Percentiles rank a stretch among this genome's conserved stretches.
These are phyloP conservation scores for Austrofundulus limnaeus DNA, from an alignment of 2,113 vertebrate genomes.

Conservation along the genomic window DNA sequence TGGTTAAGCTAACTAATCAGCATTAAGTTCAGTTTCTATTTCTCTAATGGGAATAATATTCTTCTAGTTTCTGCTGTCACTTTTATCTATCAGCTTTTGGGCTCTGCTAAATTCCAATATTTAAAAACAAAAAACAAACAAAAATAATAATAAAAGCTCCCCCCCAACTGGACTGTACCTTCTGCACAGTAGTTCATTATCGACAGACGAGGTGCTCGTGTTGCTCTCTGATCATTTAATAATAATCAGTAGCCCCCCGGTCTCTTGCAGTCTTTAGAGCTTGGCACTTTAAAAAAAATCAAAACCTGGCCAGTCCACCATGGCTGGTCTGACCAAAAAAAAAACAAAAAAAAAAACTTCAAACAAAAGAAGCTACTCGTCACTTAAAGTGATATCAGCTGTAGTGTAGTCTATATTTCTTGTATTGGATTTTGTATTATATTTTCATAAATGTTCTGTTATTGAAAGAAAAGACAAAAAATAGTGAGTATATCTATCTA, in stretches of 20 bases:
- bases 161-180: constrained; percentile 52
- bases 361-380: constrained; percentile 72
- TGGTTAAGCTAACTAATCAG: constrained; percentile 33
- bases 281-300: constrained; percentile 78
- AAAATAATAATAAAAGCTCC: too few species aligned
- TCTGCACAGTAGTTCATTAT: constrained; percentile 59
- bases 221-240: constrained; percentile 56
- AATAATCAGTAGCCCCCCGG: constrained; percentile 58
- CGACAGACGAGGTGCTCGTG: constrained; percentile 61
- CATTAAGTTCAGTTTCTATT: constrained; percentile 29
- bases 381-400: constrained; percentile 80
- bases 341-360: constrained; percentile 48
- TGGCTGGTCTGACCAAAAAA: constrained; percentile 78
- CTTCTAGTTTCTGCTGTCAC: constrained; percentile 19
- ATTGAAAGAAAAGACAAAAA: constrained; percentile 76
- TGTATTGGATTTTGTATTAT: constrained; percentile 96
- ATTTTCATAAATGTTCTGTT: constrained; percentile 96
- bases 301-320: constrained; percentile 71
- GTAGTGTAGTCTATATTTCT: constrained; percentile 90
- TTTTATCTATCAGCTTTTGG: constrained; percentile 31
- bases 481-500: constrained; percentile 68
- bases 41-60: constrained; percentile 31
- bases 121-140: too few species aligned
- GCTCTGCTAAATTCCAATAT: constrained; percentile 15
- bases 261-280: constrained; percentile 81